Percentiles rank a stretch among this genome's conserved stretches.
phyloP scores from a whole-genome alignment of 2,888 invertebrate genomes.

The Eretmocerus hayati region DNA sequence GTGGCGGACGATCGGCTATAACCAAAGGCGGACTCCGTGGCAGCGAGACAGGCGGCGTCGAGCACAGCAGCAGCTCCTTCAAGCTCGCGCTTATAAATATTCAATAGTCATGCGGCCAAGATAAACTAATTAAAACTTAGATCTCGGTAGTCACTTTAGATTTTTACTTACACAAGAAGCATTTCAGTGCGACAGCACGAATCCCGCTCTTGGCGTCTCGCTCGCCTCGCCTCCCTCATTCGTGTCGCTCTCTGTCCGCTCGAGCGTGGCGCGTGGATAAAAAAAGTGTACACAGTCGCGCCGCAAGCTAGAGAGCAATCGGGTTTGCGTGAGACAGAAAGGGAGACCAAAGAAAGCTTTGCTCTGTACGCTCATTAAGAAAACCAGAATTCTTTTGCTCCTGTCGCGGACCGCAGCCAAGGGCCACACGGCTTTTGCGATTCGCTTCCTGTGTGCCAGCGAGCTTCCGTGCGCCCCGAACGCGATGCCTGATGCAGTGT shows the following conservation, averaged over 20 bases:
- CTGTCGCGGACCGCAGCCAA: not conserved
- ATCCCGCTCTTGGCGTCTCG: not conserved
- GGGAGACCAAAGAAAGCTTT: conserved; percentile 44
- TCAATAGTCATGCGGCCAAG: conserved; percentile 48
- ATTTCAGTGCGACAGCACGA: conserved; percentile 35
- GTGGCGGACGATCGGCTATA: too few species aligned
- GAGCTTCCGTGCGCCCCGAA: not conserved
- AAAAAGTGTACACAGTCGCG: conserved; percentile 43
- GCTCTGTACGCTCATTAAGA: conserved; percentile 47
- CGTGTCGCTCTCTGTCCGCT: conserved; percentile 24
- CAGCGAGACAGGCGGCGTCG: too few species aligned
- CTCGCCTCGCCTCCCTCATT: not conserved
- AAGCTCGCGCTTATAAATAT: conserved; percentile 43
- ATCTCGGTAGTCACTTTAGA: conserved; percentile 49
- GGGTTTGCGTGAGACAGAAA: conserved; percentile 31
- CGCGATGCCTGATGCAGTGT: too few species aligned
- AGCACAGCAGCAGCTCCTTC: conserved; percentile 20
- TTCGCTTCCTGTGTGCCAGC: not conserved
- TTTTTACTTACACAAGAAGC: conserved; percentile 49
- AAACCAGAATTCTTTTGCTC: conserved; percentile 32
- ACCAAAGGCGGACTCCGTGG: too few species aligned
- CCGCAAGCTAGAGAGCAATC: conserved; percentile 34
- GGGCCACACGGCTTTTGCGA: not conserved
- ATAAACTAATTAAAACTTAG: conserved; percentile 49
- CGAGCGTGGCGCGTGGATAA: conserved; percentile 28